Conservation (phyloP, 2,888 invertebrate genomes). For the Myopa tessellatipennis region DNA sequence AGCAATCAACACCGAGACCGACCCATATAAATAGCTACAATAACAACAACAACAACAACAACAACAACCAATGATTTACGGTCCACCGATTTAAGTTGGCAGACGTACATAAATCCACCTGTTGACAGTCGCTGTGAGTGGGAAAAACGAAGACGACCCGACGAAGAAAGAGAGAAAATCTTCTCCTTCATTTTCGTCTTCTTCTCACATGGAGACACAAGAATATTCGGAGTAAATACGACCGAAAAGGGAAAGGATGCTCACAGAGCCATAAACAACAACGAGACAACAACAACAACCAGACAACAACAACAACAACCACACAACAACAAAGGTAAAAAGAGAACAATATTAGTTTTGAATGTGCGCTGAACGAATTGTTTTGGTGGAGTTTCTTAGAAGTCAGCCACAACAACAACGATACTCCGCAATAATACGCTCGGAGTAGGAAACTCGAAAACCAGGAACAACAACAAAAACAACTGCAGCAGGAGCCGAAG, state of each 20-base stretch:
- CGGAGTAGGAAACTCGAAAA: too few relatives aligned
- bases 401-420: too few relatives aligned
- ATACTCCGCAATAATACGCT: too few relatives aligned
- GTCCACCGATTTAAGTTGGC: constrained; percentile 56
- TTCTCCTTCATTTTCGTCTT: too few relatives aligned
- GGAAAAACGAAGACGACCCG: background rate
- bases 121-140: constrained; percentile 58
- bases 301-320: background rate
- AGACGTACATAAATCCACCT: constrained; percentile 65
- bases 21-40: background rate
- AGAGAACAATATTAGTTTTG: too few relatives aligned
- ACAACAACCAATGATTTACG: constrained; percentile 60
- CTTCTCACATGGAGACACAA: background rate
- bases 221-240: background rate
- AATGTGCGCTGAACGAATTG: too few relatives aligned
- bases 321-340: background rate
- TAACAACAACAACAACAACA: constrained; percentile 12
- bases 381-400: too few relatives aligned
- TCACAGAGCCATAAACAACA: background rate
- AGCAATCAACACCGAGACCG: background rate
- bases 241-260: constrained; percentile 4
- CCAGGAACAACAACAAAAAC: background rate
- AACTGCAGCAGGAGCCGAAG: too few relatives aligned
- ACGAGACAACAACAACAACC: background rate
- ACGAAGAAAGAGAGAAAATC: constrained; percentile 38